Percentiles rank a stretch among this genome's conserved stretches.
Evolutionary conservation across 1,140 invertebrate species (phyloP).

Genomic region (Leptinotarsa lineolata): DNA sequence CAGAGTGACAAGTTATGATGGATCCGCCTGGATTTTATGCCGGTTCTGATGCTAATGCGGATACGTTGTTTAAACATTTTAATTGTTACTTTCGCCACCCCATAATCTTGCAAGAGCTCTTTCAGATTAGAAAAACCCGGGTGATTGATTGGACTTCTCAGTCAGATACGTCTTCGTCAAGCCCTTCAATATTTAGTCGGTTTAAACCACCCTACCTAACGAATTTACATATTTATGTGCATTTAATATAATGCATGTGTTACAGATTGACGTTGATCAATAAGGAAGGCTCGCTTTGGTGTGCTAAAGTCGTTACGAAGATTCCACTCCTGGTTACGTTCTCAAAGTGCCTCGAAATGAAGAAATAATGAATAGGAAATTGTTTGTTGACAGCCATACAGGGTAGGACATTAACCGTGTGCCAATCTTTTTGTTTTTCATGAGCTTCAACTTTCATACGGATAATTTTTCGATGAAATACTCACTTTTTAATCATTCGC

Average conservation of each 20-base stretch:
- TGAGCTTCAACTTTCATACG: too few relatives aligned
- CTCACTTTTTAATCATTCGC: too few relatives aligned
- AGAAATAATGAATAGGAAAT: too few relatives aligned
- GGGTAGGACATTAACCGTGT: too few relatives aligned
- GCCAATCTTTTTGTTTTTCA: too few relatives aligned
- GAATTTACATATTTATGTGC: conserved; percentile 29
- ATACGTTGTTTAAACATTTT: conserved; percentile 31
- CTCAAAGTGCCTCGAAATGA: neutral
- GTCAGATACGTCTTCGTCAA: conserved; percentile 28
- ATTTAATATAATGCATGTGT: conserved; percentile 24
- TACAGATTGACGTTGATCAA: conserved; percentile 19
- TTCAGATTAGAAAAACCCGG: conserved; percentile 16
- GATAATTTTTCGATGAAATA: too few relatives aligned
- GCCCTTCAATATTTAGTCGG: conserved; percentile 14
- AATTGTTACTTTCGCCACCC: conserved; percentile 30
- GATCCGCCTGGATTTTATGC: conserved; percentile 12
- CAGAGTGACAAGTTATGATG: conserved; percentile 29
- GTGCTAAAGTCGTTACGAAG: neutral
- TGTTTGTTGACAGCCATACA: too few relatives aligned
- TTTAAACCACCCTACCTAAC: conserved; percentile 12
- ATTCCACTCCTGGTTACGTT: neutral
- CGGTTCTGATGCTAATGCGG: conserved; percentile 28
- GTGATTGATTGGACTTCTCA: conserved; percentile 27
- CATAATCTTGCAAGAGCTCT: conserved; percentile 21
- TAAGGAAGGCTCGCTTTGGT: neutral